Evolutionary conservation across 2,113 vertebrate species (phyloP).

Genomic region (Tricholaema leucomelas): DNA sequence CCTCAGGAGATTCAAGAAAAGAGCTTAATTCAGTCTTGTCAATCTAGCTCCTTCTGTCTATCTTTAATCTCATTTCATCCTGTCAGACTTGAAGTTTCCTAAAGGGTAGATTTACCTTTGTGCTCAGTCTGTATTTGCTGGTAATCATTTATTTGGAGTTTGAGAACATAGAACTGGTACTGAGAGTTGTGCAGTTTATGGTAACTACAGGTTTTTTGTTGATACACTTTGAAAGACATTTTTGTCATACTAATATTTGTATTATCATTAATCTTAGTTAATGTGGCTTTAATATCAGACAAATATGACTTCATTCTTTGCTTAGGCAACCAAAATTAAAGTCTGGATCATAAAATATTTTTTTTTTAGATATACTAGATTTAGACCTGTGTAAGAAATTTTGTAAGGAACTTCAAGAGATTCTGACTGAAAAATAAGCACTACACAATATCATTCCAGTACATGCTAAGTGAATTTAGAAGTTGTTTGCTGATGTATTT

Average conservation of each 20-base stretch:
- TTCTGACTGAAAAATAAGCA: background rate
- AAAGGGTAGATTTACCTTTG: conserved; percentile 9
- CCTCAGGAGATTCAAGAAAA: conserved; percentile 12
- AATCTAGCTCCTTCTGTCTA: conserved; percentile 15
- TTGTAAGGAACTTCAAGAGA: background rate
- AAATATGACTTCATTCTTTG: background rate
- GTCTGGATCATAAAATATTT: background rate
- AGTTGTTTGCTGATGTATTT: background rate
- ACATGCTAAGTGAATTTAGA: background rate
- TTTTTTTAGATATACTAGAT: background rate
- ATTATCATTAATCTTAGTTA: background rate
- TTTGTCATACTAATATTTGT: background rate
- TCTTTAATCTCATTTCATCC: conserved; percentile 37
- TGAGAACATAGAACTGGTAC: background rate
- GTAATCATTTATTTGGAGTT: background rate
- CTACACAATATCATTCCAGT: background rate
- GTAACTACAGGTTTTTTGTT: background rate
- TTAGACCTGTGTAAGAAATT: background rate
- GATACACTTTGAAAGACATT: background rate
- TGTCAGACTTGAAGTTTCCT: conserved; percentile 4
- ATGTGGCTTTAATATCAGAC: background rate
- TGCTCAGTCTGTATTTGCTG: background rate
- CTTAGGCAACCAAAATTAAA: background rate
- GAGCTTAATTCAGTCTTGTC: conserved; percentile 36
- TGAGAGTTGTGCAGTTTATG: background rate